Percentiles rank a stretch among this genome's conserved stretches.
These are phyloP conservation scores for Brachionus angularis DNA, from an alignment of 1,140 invertebrate genomes.

Conservation along the genomic window DNA sequence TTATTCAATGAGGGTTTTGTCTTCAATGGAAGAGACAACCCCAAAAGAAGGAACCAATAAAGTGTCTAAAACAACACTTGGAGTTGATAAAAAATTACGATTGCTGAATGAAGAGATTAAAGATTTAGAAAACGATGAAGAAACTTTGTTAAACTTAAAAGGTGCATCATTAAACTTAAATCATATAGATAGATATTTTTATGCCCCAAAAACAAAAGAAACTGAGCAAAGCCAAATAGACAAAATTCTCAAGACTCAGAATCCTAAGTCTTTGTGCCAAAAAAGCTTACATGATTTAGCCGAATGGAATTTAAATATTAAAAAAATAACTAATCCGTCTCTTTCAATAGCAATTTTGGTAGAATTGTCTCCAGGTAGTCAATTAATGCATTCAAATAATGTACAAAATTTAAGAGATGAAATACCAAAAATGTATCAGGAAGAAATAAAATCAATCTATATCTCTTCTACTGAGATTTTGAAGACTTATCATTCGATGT, in stretches of 20 bases:
- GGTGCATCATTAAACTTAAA: constrained; percentile 17
- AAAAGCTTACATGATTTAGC: not conserved
- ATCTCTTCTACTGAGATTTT: constrained; percentile 31
- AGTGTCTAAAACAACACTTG: not conserved
- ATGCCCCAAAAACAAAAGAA: constrained; percentile 20
- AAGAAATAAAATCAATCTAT: constrained; percentile 37
- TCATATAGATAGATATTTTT: constrained; percentile 38
- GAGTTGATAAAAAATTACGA: constrained; percentile 20
- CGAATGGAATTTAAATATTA: not conserved
- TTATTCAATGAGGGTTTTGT: constrained; percentile 32
- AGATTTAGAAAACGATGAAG: constrained; percentile 20
- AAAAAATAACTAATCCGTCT: constrained; percentile 22
- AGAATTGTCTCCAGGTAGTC: constrained; percentile 35
- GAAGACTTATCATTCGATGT: constrained; percentile 13
- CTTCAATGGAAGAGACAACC: constrained; percentile 38
- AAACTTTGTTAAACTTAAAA: not conserved
- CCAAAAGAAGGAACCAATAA: not conserved
- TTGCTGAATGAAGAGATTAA: constrained; percentile 33
- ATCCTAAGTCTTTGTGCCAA: not conserved
- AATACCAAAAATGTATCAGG: constrained; percentile 9
- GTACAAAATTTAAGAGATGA: constrained; percentile 40
- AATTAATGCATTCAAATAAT: constrained; percentile 30
- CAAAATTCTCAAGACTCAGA: not conserved
- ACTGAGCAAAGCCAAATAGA: not conserved
- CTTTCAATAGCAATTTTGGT: constrained; percentile 17